A percentile compares a stretch with the other conserved stretches of the same genome.
phyloP scores from a whole-genome alignment of 2,888 invertebrate genomes.

The Spialia ferax region DNA sequence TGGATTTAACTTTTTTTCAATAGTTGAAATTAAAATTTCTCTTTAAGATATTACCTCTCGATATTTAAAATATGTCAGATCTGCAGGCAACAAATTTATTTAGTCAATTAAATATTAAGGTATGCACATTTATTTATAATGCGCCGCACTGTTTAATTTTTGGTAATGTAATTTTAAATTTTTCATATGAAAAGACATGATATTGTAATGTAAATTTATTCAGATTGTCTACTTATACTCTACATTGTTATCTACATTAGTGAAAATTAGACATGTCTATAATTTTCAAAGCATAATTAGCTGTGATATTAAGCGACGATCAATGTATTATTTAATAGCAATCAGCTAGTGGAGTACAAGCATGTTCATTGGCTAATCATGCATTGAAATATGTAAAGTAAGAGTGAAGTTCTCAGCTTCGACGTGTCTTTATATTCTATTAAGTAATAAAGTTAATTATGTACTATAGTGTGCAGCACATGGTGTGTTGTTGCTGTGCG shows the following conservation, averaged over 20 bases:
- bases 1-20: constrained; percentile 86
- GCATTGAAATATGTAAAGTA: constrained; percentile 85
- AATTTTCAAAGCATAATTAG: constrained; percentile 87
- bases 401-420: constrained; percentile 82
- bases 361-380: constrained; percentile 87
- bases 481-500: constrained; percentile 80
- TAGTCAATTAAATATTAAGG: constrained; percentile 87
- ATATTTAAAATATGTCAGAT: constrained; percentile 86
- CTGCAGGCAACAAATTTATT: constrained; percentile 88
- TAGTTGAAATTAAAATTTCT: constrained; percentile 86
- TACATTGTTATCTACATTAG: constrained; percentile 86
- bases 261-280: constrained; percentile 86
- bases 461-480: constrained; percentile 85
- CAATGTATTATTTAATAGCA: constrained; percentile 86
- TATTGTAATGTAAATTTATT: constrained; percentile 87
- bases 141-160: constrained; percentile 87
- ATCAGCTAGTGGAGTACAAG: constrained; percentile 82
- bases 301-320: constrained; percentile 86
- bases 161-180: constrained; percentile 85
- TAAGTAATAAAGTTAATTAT: constrained; percentile 83
- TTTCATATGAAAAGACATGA: constrained; percentile 87
- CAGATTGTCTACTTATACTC: constrained; percentile 87
- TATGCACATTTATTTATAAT: constrained; percentile 88
- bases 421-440: constrained; percentile 85
- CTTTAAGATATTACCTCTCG: constrained; percentile 86